Conservation (phyloP, 92 coral and sea anemone genomes). For the Siderastrea radians region DNA sequence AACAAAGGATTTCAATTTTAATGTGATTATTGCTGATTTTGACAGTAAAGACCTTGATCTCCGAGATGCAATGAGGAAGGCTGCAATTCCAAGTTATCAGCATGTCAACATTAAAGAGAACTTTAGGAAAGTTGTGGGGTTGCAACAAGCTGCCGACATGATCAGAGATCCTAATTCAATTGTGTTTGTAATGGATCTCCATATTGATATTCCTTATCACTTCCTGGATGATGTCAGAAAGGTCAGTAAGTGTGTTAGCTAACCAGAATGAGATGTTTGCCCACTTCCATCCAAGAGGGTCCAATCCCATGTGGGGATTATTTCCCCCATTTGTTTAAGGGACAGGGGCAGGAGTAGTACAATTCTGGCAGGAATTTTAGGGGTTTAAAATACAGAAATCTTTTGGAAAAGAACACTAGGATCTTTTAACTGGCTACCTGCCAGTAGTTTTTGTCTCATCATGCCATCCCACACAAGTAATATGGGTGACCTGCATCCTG, state of each 20-base stretch:
- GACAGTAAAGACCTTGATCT: constrained; percentile 83
- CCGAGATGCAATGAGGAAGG: constrained; percentile 76
- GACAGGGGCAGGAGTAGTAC: no score
- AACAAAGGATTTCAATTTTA: constrained; percentile 81
- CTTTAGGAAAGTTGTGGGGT: constrained; percentile 83
- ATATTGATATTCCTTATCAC: constrained; percentile 82
- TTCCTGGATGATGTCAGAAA: constrained; percentile 91
- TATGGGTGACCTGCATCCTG: no score
- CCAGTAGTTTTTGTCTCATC: no score
- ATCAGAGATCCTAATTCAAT: constrained; percentile 84
- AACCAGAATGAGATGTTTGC: no score
- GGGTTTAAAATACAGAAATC: no score
- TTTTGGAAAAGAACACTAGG: no score
- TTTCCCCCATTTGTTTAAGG: no score
- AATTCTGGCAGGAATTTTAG: no score
- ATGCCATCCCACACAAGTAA: no score
- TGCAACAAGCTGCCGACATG: constrained; percentile 77
- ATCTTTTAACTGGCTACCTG: no score
- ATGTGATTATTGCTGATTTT: constrained; percentile 88
- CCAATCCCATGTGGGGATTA: no score
- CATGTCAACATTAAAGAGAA: constrained; percentile 66
- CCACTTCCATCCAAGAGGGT: no score
- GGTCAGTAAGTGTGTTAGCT: constrained; percentile 57
- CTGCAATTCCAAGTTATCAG: constrained; percentile 82
- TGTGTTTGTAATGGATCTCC: constrained; percentile 88